Conservation (phyloP, 1,140 invertebrate species). For the Melipona quadrifasciata region DNA sequence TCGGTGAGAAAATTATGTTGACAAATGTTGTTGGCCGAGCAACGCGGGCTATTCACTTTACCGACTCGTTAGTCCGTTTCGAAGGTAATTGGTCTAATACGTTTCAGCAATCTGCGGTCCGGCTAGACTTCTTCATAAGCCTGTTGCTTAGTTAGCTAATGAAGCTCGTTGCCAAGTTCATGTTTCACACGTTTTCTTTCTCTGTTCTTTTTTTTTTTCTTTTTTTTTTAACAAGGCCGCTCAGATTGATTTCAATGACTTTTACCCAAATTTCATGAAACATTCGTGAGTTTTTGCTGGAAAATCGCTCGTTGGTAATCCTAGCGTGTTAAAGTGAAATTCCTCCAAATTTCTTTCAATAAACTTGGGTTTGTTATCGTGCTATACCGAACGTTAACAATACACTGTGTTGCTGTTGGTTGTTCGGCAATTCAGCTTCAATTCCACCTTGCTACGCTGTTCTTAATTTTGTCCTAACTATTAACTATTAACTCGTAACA, state of each 20-base stretch:
- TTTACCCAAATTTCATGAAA: background rate
- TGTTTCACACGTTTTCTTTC: background rate
- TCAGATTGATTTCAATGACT: no score
- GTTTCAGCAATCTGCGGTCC: background rate
- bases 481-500: slow-evolving; percentile 24
- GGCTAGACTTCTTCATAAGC: background rate
- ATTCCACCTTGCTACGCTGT: background rate
- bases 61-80: slow-evolving; percentile 11
- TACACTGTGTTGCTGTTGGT: background rate
- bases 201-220: no score
- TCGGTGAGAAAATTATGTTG: slow-evolving; percentile 29
- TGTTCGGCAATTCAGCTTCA: slow-evolving; percentile 2
- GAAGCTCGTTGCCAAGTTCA: background rate
- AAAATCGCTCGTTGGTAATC: no score
- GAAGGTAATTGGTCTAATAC: slow-evolving; percentile 18
- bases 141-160: no score
- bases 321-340: no score
- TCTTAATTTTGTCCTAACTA: slow-evolving; percentile 29
- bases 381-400: background rate
- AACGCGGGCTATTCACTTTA: slow-evolving; percentile 8
- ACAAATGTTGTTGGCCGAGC: slow-evolving; percentile 3
- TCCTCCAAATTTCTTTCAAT: no score
- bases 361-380: background rate
- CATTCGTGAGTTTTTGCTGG: background rate
- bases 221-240: no score